Base-by-base conservation (phyloP, 1,140 invertebrate species). In the Drosophila pseudoananassae region DNA sequence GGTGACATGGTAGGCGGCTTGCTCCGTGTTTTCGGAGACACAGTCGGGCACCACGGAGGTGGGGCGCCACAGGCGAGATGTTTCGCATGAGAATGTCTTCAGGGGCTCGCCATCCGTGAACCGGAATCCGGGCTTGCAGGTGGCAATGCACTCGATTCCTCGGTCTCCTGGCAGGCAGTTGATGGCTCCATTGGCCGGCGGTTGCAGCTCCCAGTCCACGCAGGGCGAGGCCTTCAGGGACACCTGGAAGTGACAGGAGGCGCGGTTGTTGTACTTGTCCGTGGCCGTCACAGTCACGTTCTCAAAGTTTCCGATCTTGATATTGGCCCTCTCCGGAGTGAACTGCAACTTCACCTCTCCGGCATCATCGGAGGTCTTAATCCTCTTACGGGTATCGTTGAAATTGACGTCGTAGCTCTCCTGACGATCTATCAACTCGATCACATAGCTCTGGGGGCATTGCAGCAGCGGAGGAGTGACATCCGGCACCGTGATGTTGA, bases 361-460 rank as follows among this genome's bases (percentile, higher is more conserved):
- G 20, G 97, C 98, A 17, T 96, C 95, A 92, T 98, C 98, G 0
- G 96, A 96, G 0, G 97, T 95, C 89, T 97, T 98, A 17, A 99
- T 96, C 79, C 96, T 93, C 73, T 95, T 94, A 31, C 97, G 93
- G 0, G 97, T 98, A 79, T 98, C 97, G 90, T 98, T 99, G 91
- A 99, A 99, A 76, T 98, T 97, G 0, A 99, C 96, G 3, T 95
- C 93, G 75, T 98, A 98, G 83, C 95, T 97, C 1, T 98, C 97
- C 93, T 98, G 97, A 80, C 95, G 95, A 65, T 98, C 97, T 0
- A 97, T 95, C 50, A 98, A 92, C 92, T 98, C 97, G 64, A 99
- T 97, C 0, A 98, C 97, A 89, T 98, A 99, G 78, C 98, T 98
- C 91, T 98, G 97, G 1, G 98, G 98, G 91, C 98, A 99, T 84